These are phyloP conservation scores for Muraenolepis orangiensis DNA, from an alignment of 2,797 vertebrate species.

Conservation along the genomic window DNA sequence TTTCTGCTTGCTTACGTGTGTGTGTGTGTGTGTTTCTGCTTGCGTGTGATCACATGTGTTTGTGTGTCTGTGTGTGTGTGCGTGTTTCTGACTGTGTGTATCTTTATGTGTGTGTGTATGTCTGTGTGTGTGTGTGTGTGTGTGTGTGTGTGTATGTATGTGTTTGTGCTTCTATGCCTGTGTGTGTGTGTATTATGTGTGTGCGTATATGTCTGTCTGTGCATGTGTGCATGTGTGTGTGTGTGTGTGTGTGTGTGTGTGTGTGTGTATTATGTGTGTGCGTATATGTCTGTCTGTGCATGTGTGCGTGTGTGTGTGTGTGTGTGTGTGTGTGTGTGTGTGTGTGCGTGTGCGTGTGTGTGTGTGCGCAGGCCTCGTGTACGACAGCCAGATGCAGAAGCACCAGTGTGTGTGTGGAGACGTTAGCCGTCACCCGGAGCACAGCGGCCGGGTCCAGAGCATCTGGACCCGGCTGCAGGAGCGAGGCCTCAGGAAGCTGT, in stretches of 20 bases:
- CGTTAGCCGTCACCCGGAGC: slow-evolving; percentile 84
- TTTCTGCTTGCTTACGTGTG: slow-evolving; percentile 12
- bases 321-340: slow-evolving; percentile 3
- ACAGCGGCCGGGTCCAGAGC: slow-evolving; percentile 85
- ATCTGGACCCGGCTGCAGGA: slow-evolving; percentile 91
- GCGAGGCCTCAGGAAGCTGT: slow-evolving; percentile 82
- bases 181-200: not conserved
- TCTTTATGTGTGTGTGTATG: slow-evolving; percentile 1
- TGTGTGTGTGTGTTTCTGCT: slow-evolving; percentile 11
- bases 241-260: not conserved
- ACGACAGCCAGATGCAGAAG: slow-evolving; percentile 87
- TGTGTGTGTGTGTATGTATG: not conserved
- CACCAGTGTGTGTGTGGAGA: slow-evolving; percentile 87
- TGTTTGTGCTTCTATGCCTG: not conserved
- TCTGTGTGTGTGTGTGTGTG: slow-evolving; percentile 25
- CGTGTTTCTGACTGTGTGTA: too few relatives aligned
- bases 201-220: not conserved
- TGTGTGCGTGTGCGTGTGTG: slow-evolving; percentile 17
- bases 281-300: not conserved
- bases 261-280: not conserved
- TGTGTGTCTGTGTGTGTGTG: not conserved
- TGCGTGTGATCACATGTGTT: not conserved
- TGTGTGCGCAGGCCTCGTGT: slow-evolving; percentile 80
- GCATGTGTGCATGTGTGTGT: too few relatives aligned
- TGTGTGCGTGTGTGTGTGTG: not conserved